These are phyloP conservation scores for Bombus turneri DNA, from an alignment of 1,140 invertebrate species.

Conservation along the genomic window DNA sequence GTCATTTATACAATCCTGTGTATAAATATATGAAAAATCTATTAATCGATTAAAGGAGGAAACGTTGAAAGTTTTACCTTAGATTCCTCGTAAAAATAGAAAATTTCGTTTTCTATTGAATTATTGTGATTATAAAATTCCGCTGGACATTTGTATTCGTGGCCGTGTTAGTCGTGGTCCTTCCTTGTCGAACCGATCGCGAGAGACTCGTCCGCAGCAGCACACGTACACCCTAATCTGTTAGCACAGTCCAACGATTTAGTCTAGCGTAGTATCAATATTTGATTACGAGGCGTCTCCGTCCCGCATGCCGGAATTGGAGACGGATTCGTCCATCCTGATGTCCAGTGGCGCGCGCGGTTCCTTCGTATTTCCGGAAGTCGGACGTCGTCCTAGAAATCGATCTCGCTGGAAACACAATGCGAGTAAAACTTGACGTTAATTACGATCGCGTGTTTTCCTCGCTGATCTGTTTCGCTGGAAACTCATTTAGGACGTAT, in stretches of 20 bases:
- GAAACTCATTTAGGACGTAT: too few species aligned
- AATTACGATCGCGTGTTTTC: conserved; percentile 19
- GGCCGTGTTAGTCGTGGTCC: neutral
- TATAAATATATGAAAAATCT: too few species aligned
- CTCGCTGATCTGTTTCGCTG: neutral
- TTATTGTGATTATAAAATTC: conserved; percentile 28
- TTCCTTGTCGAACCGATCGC: conserved; percentile 46
- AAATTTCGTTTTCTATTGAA: neutral
- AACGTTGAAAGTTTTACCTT: neutral
- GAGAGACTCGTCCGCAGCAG: conserved; percentile 47
- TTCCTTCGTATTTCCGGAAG: conserved; percentile 51
- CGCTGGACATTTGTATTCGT: conserved; percentile 35
- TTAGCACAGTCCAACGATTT: conserved; percentile 72
- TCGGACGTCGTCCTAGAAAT: conserved; percentile 44
- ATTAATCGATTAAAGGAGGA: neutral
- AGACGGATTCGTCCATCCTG: conserved; percentile 46
- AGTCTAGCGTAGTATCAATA: conserved; percentile 74
- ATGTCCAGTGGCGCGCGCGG: conserved; percentile 34
- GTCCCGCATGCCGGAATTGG: conserved; percentile 50
- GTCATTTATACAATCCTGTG: too few species aligned
- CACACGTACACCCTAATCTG: conserved; percentile 71
- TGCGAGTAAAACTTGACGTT: conserved; percentile 35
- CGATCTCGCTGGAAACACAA: conserved; percentile 18
- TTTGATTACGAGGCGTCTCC: conserved; percentile 70
- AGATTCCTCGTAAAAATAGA: neutral